Evolutionary conservation across 2,113 vertebrate species (phyloP).

Genomic region (Copsychus sechellarum): DNA sequence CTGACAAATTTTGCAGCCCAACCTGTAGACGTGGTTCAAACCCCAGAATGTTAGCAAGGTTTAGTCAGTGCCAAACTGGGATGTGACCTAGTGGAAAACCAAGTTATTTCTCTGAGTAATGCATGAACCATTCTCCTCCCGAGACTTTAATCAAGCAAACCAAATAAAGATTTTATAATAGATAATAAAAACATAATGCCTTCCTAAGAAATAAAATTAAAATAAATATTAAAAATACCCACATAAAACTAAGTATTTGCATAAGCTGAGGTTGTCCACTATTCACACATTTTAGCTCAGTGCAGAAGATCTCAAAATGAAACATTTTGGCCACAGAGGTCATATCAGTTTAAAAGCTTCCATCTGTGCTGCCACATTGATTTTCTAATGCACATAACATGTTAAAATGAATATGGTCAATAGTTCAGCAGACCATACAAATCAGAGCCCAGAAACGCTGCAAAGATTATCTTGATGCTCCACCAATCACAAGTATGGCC

Average conservation of each 20-base stretch:
- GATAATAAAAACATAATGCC: neutral
- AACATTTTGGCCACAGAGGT: slow-evolving; percentile 39
- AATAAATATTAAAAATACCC: neutral
- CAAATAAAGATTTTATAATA: neutral
- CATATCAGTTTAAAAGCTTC: slow-evolving; percentile 34
- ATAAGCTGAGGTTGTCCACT: neutral
- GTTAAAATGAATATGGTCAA: slow-evolving; percentile 52
- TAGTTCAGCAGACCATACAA: slow-evolving; percentile 47
- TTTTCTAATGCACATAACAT: slow-evolving; percentile 61
- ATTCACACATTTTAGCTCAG: neutral
- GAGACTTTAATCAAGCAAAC: neutral
- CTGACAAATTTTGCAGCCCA: neutral
- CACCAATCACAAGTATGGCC: neutral
- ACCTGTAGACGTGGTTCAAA: neutral
- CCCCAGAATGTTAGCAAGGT: neutral
- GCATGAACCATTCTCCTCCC: neutral
- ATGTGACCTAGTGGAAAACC: neutral
- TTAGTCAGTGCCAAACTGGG: neutral
- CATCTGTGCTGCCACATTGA: slow-evolving; percentile 60
- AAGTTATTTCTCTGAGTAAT: neutral
- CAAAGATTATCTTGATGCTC: neutral
- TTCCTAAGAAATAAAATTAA: neutral
- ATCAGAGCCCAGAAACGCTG: slow-evolving; percentile 7
- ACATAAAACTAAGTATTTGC: neutral
- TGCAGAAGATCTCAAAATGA: neutral